Base-by-base conservation (phyloP, 2,113 vertebrate species). In the Cynopterus brachyotis region DNA sequence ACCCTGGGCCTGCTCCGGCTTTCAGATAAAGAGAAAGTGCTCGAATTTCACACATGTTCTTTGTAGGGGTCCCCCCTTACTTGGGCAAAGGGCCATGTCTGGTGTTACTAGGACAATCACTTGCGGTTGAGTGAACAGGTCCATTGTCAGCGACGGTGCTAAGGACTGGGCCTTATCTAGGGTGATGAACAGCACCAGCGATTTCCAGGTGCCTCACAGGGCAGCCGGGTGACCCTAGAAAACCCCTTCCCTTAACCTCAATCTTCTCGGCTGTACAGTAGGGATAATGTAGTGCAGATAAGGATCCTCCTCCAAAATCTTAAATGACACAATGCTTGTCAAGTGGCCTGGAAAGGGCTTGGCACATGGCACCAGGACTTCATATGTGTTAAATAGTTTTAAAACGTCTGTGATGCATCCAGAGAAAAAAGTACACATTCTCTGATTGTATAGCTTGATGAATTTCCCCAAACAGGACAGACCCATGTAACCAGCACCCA, bases 1-100 rank as follows among this genome's bases (percentile, higher is more conserved):
- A 11, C 40, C 89, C 81, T 5, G 28, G 87, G 66, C 73, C 83
- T 40, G 79, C 90, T 92, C 81, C 3, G 89, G 81, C 76, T 80
- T 89, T 81, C 82, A 66, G 37, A 6, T 35, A 66, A 84, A 86
- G 82, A 72, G 67, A 60, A 91, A 91, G 82, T 57, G 73, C 89
- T 85, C 20, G 32, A 4, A 12, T 66, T 92, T 66, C 81, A 72
- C 76, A 50, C 70, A 60, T 10, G 45, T 15, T 88, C 70, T 76
- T 45, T 15, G 26, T 55, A 70, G 42, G 91, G 80, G 11, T 32
- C 28, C 16, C 75, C 32, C 37, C 19, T 40, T 17, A 0, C 69
- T 30, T 16, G 73, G 97, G 93, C 95, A 40, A 28, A 92, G 73
- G 67, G 64, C 80, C 50, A 6, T 13, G 70, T 20, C 12, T 16